A percentile compares a stretch with the other conserved stretches of the same genome.
phyloP scores from a whole-genome alignment of 2,797 vertebrate genomes.

The Dendrocincla tyrannina region DNA sequence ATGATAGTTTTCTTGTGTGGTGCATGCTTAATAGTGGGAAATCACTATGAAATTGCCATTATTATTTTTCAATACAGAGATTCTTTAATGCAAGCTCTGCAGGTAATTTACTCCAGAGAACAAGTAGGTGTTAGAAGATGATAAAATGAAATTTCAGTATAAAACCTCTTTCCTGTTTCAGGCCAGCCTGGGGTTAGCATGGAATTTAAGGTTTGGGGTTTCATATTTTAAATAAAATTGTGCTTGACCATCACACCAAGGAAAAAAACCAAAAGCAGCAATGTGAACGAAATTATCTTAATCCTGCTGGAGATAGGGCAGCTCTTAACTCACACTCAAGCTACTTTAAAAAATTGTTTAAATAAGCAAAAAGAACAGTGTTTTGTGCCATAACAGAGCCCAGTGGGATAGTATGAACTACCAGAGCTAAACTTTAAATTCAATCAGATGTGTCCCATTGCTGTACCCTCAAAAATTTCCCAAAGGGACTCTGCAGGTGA shows the following conservation, averaged over 20 bases:
- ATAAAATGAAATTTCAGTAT: not conserved
- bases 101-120: conserved; percentile 20
- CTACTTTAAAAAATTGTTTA: not conserved
- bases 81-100: not conserved
- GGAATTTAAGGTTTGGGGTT: not conserved
- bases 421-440: not conserved
- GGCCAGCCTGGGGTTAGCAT: not conserved
- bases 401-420: not conserved
- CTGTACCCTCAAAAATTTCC: not conserved
- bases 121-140: not conserved
- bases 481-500: not conserved
- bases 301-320: not conserved
- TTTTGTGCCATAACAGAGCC: not conserved
- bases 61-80: conserved; percentile 17
- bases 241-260: not conserved
- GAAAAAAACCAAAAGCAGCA: not conserved
- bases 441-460: not conserved
- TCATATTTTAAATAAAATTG: not conserved
- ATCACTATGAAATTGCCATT: conserved; percentile 44
- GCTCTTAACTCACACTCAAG: not conserved
- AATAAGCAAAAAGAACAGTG: not conserved
- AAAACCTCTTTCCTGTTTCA: not conserved
- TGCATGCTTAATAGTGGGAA: conserved; percentile 27
- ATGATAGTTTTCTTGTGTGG: not conserved
- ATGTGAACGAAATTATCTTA: not conserved